Evolutionary conservation across 1,140 invertebrate genomes (phyloP).

Genomic region (Formica exsecta): DNA sequence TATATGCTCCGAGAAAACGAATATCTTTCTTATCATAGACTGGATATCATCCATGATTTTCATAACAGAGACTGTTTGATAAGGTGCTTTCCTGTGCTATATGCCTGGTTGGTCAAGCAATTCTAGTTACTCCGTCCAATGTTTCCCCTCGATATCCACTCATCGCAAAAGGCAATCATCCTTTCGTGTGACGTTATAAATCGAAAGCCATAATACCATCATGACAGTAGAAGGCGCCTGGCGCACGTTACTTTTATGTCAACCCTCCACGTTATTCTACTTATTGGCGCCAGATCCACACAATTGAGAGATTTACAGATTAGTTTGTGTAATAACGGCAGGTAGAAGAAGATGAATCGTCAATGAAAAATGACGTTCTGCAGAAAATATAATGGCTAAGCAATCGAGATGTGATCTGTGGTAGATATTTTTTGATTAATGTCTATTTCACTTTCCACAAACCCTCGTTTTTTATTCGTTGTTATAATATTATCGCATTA

Average conservation of each 20-base stretch:
- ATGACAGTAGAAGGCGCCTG: slow-evolving; percentile 76
- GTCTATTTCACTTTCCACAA: not conserved
- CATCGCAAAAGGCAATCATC: slow-evolving; percentile 79
- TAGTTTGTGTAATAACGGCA: slow-evolving; percentile 2
- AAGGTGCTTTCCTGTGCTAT: not conserved
- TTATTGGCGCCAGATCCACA: slow-evolving; percentile 36
- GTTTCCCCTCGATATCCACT: slow-evolving; percentile 47
- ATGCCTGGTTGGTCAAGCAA: slow-evolving; percentile 11
- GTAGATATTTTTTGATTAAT: not conserved
- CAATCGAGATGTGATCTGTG: not conserved
- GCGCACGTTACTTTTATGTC: slow-evolving; percentile 68
- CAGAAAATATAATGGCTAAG: not conserved
- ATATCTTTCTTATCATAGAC: not conserved
- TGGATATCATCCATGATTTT: not conserved
- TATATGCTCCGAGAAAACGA: not conserved
- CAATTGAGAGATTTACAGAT: slow-evolving; percentile 31
- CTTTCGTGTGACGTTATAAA: slow-evolving; percentile 79
- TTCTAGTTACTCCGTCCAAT: slow-evolving; percentile 25
- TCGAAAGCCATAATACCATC: slow-evolving; percentile 78
- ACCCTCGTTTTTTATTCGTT: not conserved
- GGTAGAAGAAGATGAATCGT: not conserved
- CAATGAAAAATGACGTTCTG: not conserved
- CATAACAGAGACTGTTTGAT: not conserved
- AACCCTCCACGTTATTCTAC: slow-evolving; percentile 53
- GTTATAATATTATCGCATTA: not conserved